These are phyloP conservation scores for Furnarius figulus DNA, from an alignment of 2,113 vertebrate genomes.

Conservation along the genomic window DNA sequence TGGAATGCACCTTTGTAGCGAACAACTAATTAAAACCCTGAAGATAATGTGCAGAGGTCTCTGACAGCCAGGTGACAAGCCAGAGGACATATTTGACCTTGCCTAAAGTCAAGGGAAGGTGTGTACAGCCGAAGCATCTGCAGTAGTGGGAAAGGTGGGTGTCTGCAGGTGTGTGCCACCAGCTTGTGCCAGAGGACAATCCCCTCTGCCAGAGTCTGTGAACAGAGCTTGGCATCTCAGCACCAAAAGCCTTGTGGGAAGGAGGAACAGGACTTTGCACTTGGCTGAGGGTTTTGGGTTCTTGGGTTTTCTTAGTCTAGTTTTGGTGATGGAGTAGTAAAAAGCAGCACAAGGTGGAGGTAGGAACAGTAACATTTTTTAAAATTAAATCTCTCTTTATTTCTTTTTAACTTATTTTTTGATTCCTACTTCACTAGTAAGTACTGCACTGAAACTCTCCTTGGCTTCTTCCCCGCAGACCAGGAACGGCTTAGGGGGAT, in stretches of 20 bases:
- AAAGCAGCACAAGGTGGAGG: background rate
- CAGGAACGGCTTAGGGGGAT: background rate
- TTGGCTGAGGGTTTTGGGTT: background rate
- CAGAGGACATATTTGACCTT: background rate
- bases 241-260: background rate
- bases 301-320: background rate
- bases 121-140: background rate
- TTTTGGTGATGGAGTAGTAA: background rate
- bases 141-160: background rate
- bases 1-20: accelerated
- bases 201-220: background rate
- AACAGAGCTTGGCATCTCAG: background rate
- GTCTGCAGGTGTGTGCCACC: background rate
- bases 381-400: background rate
- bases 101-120: background rate
- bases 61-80: background rate
- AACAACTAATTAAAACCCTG: background rate
- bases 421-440: background rate
- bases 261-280: background rate
- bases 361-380: background rate
- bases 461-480: background rate
- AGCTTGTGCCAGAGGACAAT: background rate
- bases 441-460: background rate
- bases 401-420: background rate
- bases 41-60: background rate